phyloP scores from a whole-genome alignment of 2,113 vertebrate genomes.

The Ploceus nigricollis region DNA sequence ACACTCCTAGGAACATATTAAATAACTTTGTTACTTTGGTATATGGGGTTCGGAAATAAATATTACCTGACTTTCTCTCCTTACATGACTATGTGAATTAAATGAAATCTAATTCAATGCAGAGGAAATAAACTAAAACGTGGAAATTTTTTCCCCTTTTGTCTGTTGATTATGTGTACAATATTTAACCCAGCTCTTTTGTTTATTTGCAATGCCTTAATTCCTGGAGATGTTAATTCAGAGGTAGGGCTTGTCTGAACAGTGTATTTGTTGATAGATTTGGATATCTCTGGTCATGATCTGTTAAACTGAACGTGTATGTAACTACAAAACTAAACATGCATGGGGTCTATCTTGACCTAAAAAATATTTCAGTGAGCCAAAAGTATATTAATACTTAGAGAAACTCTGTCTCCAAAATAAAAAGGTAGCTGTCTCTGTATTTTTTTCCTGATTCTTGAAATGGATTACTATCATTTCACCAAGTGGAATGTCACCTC shows the following conservation, averaged over 20 bases:
- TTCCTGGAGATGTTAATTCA: not conserved
- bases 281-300: not conserved
- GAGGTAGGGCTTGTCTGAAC: not conserved
- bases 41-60: fast-evolving
- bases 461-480: not conserved
- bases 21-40: not conserved
- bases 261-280: not conserved
- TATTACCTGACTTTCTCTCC: not conserved
- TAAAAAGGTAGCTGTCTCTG: not conserved
- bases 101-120: not conserved
- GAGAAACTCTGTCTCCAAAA: not conserved
- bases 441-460: not conserved
- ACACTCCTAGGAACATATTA: not conserved
- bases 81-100: not conserved
- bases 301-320: not conserved
- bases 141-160: not conserved
- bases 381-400: not conserved
- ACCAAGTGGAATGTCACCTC: not conserved
- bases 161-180: not conserved
- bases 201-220: not conserved
- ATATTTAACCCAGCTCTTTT: not conserved
- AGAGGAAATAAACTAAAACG: not conserved
- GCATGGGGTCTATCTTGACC: not conserved
- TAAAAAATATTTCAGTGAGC: not conserved
- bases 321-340: not conserved